These are phyloP conservation scores for Cyprinodon brontotheroides DNA, from an alignment of 2,113 vertebrate genomes.

Conservation along the genomic window DNA sequence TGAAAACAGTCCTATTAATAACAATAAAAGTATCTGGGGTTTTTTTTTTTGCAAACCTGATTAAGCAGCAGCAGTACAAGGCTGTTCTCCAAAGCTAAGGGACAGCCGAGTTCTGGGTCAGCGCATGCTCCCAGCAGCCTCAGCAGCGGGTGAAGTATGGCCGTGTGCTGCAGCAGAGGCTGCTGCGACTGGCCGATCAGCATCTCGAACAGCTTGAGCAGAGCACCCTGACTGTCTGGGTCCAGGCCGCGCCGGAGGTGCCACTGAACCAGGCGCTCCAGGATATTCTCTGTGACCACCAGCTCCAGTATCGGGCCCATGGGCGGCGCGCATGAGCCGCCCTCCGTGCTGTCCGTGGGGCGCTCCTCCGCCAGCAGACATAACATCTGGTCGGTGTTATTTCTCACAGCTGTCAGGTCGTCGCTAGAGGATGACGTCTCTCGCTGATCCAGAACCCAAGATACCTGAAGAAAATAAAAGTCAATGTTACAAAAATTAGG, in stretches of 20 bases:
- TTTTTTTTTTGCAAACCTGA: conserved; percentile 56
- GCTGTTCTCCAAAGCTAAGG: conserved; percentile 84
- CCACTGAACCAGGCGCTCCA: conserved; percentile 89
- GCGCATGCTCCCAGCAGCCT: conserved; percentile 86
- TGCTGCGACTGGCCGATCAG: conserved; percentile 92
- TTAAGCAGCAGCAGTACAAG: conserved; percentile 95
- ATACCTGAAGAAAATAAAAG: conserved; percentile 76
- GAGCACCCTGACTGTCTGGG: conserved; percentile 86
- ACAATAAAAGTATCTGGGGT: neutral
- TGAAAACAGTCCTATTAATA: neutral
- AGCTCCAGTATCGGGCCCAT: conserved; percentile 90
- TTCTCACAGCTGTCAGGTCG: conserved; percentile 91
- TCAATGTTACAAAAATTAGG: neutral
- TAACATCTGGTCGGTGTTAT: conserved; percentile 96
- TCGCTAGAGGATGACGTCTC: conserved; percentile 83
- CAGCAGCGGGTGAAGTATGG: conserved; percentile 88
- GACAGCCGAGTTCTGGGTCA: conserved; percentile 78
- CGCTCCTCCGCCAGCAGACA: conserved; percentile 91
- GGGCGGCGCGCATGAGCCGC: conserved; percentile 15
- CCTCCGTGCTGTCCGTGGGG: conserved; percentile 65
- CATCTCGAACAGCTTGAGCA: conserved; percentile 95
- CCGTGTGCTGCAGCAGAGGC: conserved; percentile 86
- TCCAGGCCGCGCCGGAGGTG: conserved; percentile 86
- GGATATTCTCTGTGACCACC: conserved; percentile 85
- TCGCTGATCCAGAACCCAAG: conserved; percentile 86